Base-by-base conservation (phyloP, 2,888 invertebrate genomes). In the Drosophila birchii region DNA sequence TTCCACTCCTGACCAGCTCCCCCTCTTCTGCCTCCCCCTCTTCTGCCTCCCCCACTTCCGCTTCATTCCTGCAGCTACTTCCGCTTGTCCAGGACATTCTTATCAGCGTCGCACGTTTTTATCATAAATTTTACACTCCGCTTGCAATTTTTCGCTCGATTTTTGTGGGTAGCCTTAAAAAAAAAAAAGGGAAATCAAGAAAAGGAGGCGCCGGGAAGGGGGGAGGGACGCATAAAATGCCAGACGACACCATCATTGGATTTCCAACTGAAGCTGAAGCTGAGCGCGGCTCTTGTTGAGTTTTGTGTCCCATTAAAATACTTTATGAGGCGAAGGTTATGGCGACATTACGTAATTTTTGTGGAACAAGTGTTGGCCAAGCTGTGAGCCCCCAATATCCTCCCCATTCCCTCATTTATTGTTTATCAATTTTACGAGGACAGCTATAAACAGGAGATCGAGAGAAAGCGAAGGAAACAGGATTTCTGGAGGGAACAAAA, bases 51-150 rank as follows among this genome's bases (percentile, higher is more conserved):
- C 2, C 14, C 36, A 44, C 29, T 36, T 57, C 57, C 57, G 61
- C 26, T 47, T 12, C 16, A 34, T 16, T 49, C 29, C 16, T 39
- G 41, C 44, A 44, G 38, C 61, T 26, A 62, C 61, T 47, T 36
- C 51, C 61, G 11, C 29, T 20, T 49, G 20, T 11, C 51, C 49
- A 26, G 44, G 62, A 43, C 62, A 63, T 18, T 75, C 83, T 84
- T 84, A 84, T 83, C 86, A 75, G 70, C 64, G 75, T 78, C 75
- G 81, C 83, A 84, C 83, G 83, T 86, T 84, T 86, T 81, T 81
- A 84, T 86, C 86, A 84, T 84, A 86, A 86, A 84, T 86, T 86
- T 86, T 81, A 84, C 83, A 83, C 84, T 78, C 76, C 38, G 78
- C 78, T 75, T 79, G 86, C 79, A 86, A 80, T 86, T 78, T 80